Evolutionary conservation across 2,797 vertebrate species (phyloP).

Genomic region (Neosilurus hyrtlii): DNA sequence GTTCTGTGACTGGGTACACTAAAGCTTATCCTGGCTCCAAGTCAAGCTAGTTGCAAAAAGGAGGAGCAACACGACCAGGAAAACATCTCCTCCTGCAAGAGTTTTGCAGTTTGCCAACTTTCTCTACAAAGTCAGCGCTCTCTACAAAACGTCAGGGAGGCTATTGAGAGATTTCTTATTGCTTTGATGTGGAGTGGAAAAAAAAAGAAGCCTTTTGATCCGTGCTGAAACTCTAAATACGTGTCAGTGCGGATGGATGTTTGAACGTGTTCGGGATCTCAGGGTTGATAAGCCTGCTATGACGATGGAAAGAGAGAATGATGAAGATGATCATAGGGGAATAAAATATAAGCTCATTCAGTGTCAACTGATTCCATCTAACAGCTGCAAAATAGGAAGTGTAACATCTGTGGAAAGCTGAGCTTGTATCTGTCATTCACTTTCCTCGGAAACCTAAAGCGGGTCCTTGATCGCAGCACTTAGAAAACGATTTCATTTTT

Average conservation of each 20-base stretch:
- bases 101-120: slow-evolving; percentile 49
- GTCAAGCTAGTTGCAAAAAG: slow-evolving; percentile 39
- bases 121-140: slow-evolving; percentile 40
- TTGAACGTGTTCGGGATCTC: slow-evolving; percentile 51
- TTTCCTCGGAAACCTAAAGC: neutral
- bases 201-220: slow-evolving; percentile 54
- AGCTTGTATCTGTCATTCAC: neutral
- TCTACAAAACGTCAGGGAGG: slow-evolving; percentile 36
- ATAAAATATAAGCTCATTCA: neutral
- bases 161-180: slow-evolving; percentile 51
- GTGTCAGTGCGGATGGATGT: slow-evolving; percentile 55
- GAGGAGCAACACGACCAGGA: slow-evolving; percentile 34
- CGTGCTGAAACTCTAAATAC: slow-evolving; percentile 52
- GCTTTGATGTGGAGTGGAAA: slow-evolving; percentile 51
- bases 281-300: slow-evolving; percentile 24
- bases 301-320: neutral
- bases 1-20: slow-evolving; percentile 36
- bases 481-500: neutral
- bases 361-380: neutral
- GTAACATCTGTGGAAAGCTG: slow-evolving; percentile 13
- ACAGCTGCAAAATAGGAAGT: neutral
- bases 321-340: slow-evolving; percentile 21
- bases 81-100: slow-evolving; percentile 30
- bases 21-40: slow-evolving; percentile 48
- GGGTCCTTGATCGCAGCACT: neutral